phyloP scores from a whole-genome alignment of 2,888 invertebrate genomes.

The Calliopum simillimum region DNA sequence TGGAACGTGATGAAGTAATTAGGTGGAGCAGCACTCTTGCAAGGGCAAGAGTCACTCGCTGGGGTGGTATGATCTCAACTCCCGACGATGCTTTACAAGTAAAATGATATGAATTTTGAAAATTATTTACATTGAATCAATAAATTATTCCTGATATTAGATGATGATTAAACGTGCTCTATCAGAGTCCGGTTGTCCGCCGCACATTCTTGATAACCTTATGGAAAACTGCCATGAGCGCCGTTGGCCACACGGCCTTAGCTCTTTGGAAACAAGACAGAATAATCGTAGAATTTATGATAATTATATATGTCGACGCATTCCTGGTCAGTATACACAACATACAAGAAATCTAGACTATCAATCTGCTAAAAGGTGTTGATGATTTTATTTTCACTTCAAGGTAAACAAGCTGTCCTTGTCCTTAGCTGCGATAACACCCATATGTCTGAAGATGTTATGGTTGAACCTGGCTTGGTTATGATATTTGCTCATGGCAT shows the following conservation, averaged over 20 bases:
- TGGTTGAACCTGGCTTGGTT: conserved; percentile 94
- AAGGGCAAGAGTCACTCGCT: conserved; percentile 89
- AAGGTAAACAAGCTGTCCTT: conserved; percentile 94
- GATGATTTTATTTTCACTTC: conserved; percentile 54
- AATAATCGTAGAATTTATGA: conserved; percentile 92
- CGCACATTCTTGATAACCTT: conserved; percentile 91
- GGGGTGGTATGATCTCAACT: conserved; percentile 99
- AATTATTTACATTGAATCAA: conserved; percentile 19
- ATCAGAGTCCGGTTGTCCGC: conserved; percentile 93
- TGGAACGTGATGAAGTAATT: conserved; percentile 93
- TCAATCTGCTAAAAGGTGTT: no score
- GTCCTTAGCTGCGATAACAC: conserved; percentile 94
- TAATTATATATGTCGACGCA: conserved; percentile 92
- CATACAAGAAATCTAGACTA: no score
- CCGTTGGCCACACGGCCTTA: conserved; percentile 93
- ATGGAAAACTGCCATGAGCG: conserved; percentile 98
- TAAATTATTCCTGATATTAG: conserved; percentile 67
- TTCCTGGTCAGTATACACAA: conserved; percentile 77
- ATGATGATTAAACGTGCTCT: conserved; percentile 93
- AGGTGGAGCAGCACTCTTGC: conserved; percentile 88
- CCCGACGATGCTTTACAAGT: conserved; percentile 95
- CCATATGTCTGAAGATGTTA: conserved; percentile 96
- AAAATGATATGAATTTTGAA: conserved; percentile 41
- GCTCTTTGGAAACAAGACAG: conserved; percentile 92
- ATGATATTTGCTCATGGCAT: conserved; percentile 99